Base-by-base conservation (phyloP, 2,797 vertebrate species). In the Atherinosoma microstoma region DNA sequence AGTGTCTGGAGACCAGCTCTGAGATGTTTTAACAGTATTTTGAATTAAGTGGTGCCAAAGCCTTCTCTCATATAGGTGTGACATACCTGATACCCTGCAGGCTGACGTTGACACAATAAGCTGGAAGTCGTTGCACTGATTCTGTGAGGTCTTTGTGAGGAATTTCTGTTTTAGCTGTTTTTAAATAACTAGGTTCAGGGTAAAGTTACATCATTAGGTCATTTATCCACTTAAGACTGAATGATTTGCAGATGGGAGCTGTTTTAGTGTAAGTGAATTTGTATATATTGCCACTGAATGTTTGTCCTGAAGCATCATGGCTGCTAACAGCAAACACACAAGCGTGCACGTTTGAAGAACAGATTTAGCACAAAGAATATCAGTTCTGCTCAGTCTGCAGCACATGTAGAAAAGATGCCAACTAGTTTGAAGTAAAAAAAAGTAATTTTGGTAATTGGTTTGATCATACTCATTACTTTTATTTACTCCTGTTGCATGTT, bases 71-170 rank as follows among this genome's bases (percentile, higher is more conserved):
- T 3, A 8, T 20, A 3, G 8, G n/a, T 70, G 61, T 13, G 5
- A 77, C 60, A 64, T 47, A 38, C 35, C 49, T 58, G 66, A 65
- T 13, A 45, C 16, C 20, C 51, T 27, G 65, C 58, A 45, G 69
- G 15, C 47, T 47, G 57, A 64, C 27, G 57, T 18, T 49, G 64
- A 75, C 69, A 54, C 47, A 42, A 47, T 60, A 49, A 32, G 20
- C 34, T 61, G 56, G 42, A 2, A 2, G 20, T 54, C n/a, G 6
- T 10, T 18, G 8, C 56, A 15, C 24, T 15, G 67, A 67, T 53
- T 63, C 45, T 65, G 34, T 4, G 36, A 68, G 35, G 2, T 42
- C 42, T 61, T 49, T 67, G 38, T 56, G 53, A 56, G 34, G 47
- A 58, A 66, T 71, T 40, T 38, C 40, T 38, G 24, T 12, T 67